Evolutionary conservation across 2,113 vertebrate species (phyloP).

Genomic region (Labeo catla): DNA sequence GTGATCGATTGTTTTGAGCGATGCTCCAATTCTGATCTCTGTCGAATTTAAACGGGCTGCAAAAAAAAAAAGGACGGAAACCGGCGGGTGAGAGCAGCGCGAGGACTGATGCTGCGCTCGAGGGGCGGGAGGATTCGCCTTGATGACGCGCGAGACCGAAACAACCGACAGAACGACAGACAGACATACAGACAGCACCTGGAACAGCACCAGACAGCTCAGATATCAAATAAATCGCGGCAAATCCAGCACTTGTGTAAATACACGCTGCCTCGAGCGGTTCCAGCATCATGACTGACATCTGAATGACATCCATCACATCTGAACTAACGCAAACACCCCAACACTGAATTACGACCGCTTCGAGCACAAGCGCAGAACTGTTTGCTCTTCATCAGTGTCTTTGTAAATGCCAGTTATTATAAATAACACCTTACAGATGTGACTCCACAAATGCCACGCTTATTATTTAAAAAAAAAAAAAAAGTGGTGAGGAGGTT

Average conservation of each 20-base stretch:
- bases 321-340: too few relatives aligned
- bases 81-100: not conserved
- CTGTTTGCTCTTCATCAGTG: not conserved
- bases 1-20: not conserved
- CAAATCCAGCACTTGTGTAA: not conserved
- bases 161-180: not conserved
- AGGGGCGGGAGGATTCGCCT: conserved; percentile 18
- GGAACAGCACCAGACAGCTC: not conserved
- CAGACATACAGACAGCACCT: not conserved
- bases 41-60: not conserved
- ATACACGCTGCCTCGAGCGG: not conserved
- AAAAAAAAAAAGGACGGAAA: not conserved
- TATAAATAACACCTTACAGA: not conserved
- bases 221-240: not conserved
- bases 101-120: conserved; percentile 34
- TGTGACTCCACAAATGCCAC: not conserved
- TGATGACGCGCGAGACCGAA: conserved; percentile 4
- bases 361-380: not conserved
- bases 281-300: not conserved
- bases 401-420: not conserved
- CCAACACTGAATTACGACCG: not conserved
- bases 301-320: not conserved
- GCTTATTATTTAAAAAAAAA: not conserved
- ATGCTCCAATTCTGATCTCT: not conserved
- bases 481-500: not conserved